Evolutionary conservation across 2,797 vertebrate species (phyloP).

Genomic region (Scleropages formosus): DNA sequence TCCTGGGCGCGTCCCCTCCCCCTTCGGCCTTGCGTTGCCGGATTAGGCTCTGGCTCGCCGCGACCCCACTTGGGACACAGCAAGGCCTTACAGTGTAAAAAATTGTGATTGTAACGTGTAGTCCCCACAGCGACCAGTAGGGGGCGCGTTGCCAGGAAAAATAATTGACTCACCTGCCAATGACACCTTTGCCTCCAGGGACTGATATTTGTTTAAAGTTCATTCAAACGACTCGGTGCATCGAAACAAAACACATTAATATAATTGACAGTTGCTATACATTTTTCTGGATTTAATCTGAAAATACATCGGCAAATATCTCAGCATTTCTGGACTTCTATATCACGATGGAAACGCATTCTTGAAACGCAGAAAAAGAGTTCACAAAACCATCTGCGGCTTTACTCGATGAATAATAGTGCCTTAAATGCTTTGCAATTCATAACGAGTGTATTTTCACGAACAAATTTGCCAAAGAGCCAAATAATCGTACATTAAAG

Average conservation of each 20-base stretch:
- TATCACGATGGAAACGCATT: too few species aligned
- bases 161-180: constrained; percentile 26
- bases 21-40: too few species aligned
- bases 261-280: background rate
- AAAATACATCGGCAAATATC: too few species aligned
- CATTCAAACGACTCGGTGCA: background rate
- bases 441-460: background rate
- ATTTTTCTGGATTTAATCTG: too few species aligned
- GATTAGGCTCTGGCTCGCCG: too few species aligned
- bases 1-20: too few species aligned
- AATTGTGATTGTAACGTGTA: constrained; percentile 30
- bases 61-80: too few species aligned
- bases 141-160: constrained; percentile 43
- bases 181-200: constrained; percentile 2
- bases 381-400: constrained; percentile 2
- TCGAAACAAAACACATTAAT: background rate
- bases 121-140: constrained; percentile 40
- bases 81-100: too few species aligned
- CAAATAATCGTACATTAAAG: constrained; percentile 12
- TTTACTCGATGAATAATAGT: background rate
- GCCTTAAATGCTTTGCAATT: background rate
- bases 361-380: background rate
- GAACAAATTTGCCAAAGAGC: constrained; percentile 2
- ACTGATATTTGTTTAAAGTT: constrained; percentile 1
- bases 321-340: too few species aligned